phyloP scores from a whole-genome alignment of 2,888 invertebrate genomes.

The Acrobasis consociella region DNA sequence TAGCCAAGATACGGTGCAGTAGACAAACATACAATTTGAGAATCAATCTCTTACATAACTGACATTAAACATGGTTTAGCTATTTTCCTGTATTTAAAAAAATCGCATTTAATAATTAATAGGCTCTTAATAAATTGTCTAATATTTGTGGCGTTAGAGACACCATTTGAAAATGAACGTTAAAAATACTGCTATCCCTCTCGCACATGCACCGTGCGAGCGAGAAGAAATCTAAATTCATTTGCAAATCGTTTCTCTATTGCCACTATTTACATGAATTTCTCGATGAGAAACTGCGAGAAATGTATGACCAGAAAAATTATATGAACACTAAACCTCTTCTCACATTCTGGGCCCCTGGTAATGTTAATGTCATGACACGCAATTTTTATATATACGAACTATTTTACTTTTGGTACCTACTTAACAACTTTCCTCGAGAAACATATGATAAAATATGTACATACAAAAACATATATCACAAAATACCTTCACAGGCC shows the following conservation, averaged over 20 bases:
- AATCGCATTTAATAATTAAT: slow-evolving; percentile 13
- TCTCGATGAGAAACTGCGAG: neutral
- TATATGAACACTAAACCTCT: neutral
- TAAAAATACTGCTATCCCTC: neutral
- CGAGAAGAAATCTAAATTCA: neutral
- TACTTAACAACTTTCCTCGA: no score
- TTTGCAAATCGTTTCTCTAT: neutral
- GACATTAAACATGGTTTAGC: slow-evolving; percentile 8
- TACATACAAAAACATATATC: no score
- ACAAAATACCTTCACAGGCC: no score
- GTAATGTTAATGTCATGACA: neutral
- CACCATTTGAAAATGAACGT: neutral
- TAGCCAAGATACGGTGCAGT: neutral
- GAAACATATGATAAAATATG: no score
- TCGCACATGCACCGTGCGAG: neutral
- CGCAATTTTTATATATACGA: neutral
- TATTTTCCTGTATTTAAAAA: slow-evolving; percentile 9
- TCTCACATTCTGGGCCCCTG: neutral
- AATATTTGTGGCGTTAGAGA: neutral
- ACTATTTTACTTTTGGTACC: no score
- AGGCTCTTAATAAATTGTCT: slow-evolving; percentile 10
- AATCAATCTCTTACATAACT: slow-evolving; percentile 14
- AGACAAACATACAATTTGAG: neutral
- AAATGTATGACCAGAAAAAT: neutral
- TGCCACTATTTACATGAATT: neutral